These are phyloP conservation scores for Masnerella sp. DNA, from an alignment of 2,888 invertebrate species.

Conservation along the genomic window DNA sequence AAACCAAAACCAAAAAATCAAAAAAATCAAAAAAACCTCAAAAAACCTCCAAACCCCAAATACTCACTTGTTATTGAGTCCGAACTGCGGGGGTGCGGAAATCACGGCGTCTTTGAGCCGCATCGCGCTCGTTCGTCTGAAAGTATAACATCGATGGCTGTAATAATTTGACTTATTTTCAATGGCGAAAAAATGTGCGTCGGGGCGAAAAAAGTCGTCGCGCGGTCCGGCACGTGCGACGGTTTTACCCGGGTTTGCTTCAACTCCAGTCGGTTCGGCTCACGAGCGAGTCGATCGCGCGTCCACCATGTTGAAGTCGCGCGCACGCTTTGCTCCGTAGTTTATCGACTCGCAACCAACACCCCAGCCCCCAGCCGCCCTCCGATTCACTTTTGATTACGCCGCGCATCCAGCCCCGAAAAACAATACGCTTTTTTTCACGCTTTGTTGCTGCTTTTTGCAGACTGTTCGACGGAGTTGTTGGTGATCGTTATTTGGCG, in stretches of 20 bases:
- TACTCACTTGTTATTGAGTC: conserved; percentile 70
- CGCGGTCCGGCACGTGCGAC: no score
- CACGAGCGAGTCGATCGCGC: conserved; percentile 67
- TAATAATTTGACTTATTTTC: conserved; percentile 21
- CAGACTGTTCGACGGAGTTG: no score
- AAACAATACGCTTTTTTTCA: no score
- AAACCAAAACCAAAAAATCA: no score
- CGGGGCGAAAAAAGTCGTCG: no score
- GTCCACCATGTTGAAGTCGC: conserved; percentile 74
- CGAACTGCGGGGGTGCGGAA: conserved; percentile 69
- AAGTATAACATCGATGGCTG: conserved; percentile 55
- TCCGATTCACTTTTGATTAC: conserved; percentile 57
- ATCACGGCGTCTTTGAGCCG: conserved; percentile 73
- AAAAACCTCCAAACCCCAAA: no score
- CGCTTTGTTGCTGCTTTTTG: no score
- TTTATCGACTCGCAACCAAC: conserved; percentile 76
- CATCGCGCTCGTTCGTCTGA: conserved; percentile 68
- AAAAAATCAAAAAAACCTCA: no score
- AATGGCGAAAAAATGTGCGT: no score
- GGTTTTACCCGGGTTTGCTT: no score
- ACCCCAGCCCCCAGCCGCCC: conserved; percentile 64
- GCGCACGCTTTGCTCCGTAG: conserved; percentile 72
- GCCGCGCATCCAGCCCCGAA: conserved; percentile 53
- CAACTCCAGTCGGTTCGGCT: neutral
- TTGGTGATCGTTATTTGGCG: no score